Evolutionary conservation across 1,140 invertebrate genomes (phyloP), one percentile per base, ranked within the genome.

Genomic region (Drosophila pandora): DNA sequence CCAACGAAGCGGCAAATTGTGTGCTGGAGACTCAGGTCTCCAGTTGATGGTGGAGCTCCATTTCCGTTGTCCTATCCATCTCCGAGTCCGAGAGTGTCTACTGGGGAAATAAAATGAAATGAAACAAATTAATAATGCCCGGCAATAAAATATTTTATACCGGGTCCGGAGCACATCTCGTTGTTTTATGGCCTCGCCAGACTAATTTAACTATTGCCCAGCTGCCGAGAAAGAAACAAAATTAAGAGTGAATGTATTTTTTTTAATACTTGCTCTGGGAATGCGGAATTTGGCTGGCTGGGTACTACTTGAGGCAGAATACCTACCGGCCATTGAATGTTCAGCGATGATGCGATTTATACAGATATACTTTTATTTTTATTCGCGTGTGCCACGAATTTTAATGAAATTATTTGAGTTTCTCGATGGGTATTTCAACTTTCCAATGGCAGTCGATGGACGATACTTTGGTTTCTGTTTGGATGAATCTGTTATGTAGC

Each of bases 121-220:
- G 47, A 81, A 82, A 82, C 79, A 80, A 79, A 83, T 83, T 82
- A 82, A 82, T 83, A 83, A 70, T 74, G 70, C 65, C 39, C 58
- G 58, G 75, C 63, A 83, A 71, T 83, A 83, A 82, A 83, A 83
- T 62, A 57, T 62, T 75, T 83, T 71, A 79, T 75, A 79, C 49
- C 64, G 48, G 47, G 13, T 47, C 28, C 30, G 60, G 71, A 30
- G 41, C 37, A 23, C 59, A 39, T 59, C 79, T 76, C 64, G 54
- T 53, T 79, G 75, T 75, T 83, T 83, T 79, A 83, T 83, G 45
- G 10, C 49, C 70, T 32, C 1, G 47, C 25, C 57, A 56, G 57
- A 71, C 79, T 79, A 83, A 83, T 83, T 83, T 83, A 59, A 79
- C 70, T 83, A 76, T 79, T 48, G 49, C 37, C 57, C 49, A 41